These are phyloP conservation scores for Clivina fossor DNA, from an alignment of 2,888 invertebrate genomes.

Conservation along the genomic window DNA sequence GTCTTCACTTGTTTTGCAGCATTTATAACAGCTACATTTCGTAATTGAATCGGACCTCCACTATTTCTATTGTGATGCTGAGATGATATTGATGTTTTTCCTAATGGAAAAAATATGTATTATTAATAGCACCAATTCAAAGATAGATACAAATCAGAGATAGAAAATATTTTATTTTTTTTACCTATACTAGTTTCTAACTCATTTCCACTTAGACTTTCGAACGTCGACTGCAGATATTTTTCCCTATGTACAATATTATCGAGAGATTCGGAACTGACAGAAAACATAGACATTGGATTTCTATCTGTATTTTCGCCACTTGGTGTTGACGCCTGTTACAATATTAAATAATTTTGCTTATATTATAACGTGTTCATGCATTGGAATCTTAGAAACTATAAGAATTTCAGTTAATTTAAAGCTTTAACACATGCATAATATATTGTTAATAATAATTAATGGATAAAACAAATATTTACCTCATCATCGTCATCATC, in stretches of 20 bases:
- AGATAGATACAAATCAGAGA: too few species aligned
- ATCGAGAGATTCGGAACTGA: conserved; percentile 70
- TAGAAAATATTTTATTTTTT: too few species aligned
- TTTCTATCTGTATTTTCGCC: conserved; percentile 79
- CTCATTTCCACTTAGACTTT: conserved; percentile 71
- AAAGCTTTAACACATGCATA: too few species aligned
- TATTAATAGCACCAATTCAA: too few species aligned
- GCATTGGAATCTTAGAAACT: too few species aligned
- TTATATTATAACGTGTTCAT: too few species aligned
- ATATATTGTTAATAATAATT: too few species aligned
- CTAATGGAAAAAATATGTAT: conserved; percentile 45
- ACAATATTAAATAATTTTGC: conserved; percentile 20
- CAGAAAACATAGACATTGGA: conserved; percentile 69
- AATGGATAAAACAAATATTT: conserved; percentile 15
- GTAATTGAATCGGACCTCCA: conserved; percentile 49
- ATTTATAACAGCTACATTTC: conserved; percentile 58
- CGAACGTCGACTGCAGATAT: conserved; percentile 68
- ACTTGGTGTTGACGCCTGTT: conserved; percentile 75
- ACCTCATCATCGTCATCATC: conserved; percentile 73
- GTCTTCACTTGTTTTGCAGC: conserved; percentile 59
- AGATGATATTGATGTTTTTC: conserved; percentile 65
- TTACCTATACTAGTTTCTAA: conserved; percentile 49
- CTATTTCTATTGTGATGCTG: conserved; percentile 54
- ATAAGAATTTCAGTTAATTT: too few species aligned
- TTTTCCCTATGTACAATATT: conserved; percentile 61